Base-by-base conservation (phyloP, 2,113 vertebrate genomes). In the Podiceps cristatus region DNA sequence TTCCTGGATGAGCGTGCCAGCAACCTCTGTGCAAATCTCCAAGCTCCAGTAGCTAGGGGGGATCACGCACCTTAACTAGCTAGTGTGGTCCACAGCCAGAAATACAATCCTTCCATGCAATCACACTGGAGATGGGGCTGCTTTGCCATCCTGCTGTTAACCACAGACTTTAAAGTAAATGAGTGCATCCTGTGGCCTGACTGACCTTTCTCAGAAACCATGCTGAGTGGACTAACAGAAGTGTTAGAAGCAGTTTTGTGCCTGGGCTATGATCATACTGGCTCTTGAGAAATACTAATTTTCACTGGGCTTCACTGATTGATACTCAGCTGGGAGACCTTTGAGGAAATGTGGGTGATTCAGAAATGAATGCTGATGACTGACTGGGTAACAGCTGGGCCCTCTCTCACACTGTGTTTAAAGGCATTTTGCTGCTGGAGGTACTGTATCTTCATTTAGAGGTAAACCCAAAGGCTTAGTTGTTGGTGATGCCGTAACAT, bases 401-500 rank as follows among this genome's bases (percentile, higher is more conserved):
- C 45, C 42, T 72, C 37, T 94, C 37, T 63, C 45, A 35, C 11
- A 9, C 47, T 47, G 29, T 18, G 40, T 37, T 8, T 40, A 49
- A 33, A 31, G 13, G 19, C 5, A 25, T 89, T 75, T 69, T 83
- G 10, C 42, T 73, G 55, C 63, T 7, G 18, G 63, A 90, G 20
- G 28, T 40, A 44, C 27, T 78, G 2, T 40, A 14, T 82, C 79
- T 91, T 85, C 37, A 31, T 85, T 88, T 50, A 60, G 52, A 90
- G 12, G 20, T 87, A 87, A 84, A 87, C 20, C 25, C 13, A 60
- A 42, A 71, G 31, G 47, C 53, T 79, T 37, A n/a, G 53, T 74
- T 0, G 0, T 87, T 90, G 50, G 45, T 25, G 50, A 44, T 74
- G 47, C 19, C 0, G 0, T 2, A 2, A 19, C 19, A 20, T 50